A percentile compares a stretch with the other conserved stretches of the same genome.
Evolutionary conservation across 1,140 invertebrate species (phyloP).

Genomic region (Lordiphosa mommai): DNA sequence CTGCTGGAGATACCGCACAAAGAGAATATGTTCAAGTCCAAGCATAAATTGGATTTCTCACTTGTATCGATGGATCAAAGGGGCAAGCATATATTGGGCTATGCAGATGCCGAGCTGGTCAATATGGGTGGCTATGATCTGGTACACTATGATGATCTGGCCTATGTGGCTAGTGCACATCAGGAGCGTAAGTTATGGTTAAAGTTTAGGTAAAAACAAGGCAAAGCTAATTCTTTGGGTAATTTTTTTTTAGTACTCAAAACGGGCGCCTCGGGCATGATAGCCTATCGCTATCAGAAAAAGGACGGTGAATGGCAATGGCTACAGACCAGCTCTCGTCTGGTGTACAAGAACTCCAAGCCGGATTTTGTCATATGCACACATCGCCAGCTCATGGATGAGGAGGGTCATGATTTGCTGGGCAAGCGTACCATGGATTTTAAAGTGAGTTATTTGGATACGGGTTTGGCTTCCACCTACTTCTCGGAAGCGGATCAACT

Average conservation of each 20-base stretch:
- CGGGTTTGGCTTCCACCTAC: constrained; percentile 93
- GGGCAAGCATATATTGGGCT: constrained; percentile 96
- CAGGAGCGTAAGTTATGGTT: constrained; percentile 93
- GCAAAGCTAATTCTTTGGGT: not conserved
- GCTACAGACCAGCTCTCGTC: constrained; percentile 97
- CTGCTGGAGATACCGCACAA: constrained; percentile 93
- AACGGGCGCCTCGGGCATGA: constrained; percentile 98
- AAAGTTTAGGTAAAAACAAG: not conserved
- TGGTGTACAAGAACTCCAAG: constrained; percentile 99
- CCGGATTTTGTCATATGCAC: constrained; percentile 99
- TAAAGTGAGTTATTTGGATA: constrained; percentile 96
- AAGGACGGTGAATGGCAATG: constrained; percentile 98
- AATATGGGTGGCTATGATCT: constrained; percentile 97
- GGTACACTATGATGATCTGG: constrained; percentile 97
- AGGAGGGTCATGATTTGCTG: constrained; percentile 97
- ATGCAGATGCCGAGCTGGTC: constrained; percentile 93
- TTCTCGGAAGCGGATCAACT: constrained; percentile 92
- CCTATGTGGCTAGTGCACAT: constrained; percentile 98
- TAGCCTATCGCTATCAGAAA: constrained; percentile 97
- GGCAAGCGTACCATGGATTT: constrained; percentile 99
- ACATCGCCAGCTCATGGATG: constrained; percentile 98
- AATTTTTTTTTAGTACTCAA: constrained; percentile 94
- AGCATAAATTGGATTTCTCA: constrained; percentile 97
- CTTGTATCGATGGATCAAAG: constrained; percentile 98
- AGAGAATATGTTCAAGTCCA: constrained; percentile 99